phyloP scores from a whole-genome alignment of 2,113 vertebrate species.

The Petrocephalus zakoni region DNA sequence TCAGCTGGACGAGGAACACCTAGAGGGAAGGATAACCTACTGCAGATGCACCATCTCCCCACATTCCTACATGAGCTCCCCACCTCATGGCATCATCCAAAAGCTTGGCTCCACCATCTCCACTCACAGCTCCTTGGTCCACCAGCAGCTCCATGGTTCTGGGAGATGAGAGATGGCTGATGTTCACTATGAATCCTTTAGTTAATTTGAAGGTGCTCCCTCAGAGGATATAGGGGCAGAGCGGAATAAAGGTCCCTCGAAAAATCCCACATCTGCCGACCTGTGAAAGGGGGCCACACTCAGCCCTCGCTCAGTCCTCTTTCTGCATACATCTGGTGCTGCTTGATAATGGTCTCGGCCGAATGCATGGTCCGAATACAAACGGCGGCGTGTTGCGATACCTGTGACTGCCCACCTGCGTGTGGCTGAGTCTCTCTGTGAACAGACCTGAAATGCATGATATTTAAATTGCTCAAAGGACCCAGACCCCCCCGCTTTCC shows the following conservation, averaged over 20 bases:
- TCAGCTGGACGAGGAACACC: background rate
- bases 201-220: background rate
- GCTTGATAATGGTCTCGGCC: background rate
- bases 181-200: background rate
- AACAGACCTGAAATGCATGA: background rate
- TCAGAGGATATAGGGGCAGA: background rate
- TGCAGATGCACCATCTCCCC: background rate
- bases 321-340: background rate
- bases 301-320: background rate
- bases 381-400: background rate
- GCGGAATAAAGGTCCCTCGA: background rate
- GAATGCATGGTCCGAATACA: background rate
- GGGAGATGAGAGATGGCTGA: background rate
- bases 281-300: background rate
- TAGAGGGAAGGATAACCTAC: background rate
- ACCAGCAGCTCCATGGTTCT: background rate
- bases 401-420: background rate
- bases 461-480: background rate
- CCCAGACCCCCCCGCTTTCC: background rate
- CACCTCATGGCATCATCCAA: background rate
- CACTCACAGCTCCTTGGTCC: background rate
- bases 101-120: background rate
- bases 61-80: background rate
- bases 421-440: background rate
- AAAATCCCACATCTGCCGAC: background rate